Conservation (phyloP, 2,888 invertebrate species). For the Diloba caeruleocephala region DNA sequence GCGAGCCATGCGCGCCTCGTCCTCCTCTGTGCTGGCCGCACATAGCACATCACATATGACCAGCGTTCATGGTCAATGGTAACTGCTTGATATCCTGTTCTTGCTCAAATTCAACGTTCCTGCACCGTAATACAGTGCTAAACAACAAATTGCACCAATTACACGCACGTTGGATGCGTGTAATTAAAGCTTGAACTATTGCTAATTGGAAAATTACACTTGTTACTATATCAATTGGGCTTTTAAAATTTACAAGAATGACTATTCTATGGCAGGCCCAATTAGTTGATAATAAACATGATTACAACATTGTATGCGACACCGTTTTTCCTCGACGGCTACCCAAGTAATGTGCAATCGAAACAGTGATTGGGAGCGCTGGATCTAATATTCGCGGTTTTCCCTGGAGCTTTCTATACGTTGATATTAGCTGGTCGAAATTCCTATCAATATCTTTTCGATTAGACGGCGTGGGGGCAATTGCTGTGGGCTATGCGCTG, state of each 20-base stretch:
- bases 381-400: slow-evolving; percentile 23
- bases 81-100: slow-evolving; percentile 61
- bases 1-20: slow-evolving; percentile 64
- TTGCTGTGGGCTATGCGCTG: too few species aligned
- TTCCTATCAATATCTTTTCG: slow-evolving; percentile 32
- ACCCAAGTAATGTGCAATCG: slow-evolving; percentile 14
- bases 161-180: slow-evolving; percentile 35
- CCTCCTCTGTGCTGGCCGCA: slow-evolving; percentile 34
- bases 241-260: slow-evolving; percentile 39
- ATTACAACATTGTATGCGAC: slow-evolving; percentile 22
- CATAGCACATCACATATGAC: slow-evolving; percentile 45
- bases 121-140: slow-evolving; percentile 43
- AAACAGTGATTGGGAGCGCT: slow-evolving; percentile 24
- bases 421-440: slow-evolving; percentile 17
- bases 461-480: slow-evolving; percentile 30
- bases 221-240: slow-evolving; percentile 47
- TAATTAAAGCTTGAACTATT: slow-evolving; percentile 44
- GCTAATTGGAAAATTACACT: slow-evolving; percentile 52
- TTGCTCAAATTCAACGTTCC: slow-evolving; percentile 47
- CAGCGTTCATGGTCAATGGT: slow-evolving; percentile 80
- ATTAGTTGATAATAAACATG: slow-evolving; percentile 44
- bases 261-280: slow-evolving; percentile 39
- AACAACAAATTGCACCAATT: slow-evolving; percentile 51
- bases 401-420: slow-evolving; percentile 11
- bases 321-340: slow-evolving; percentile 30